Conservation (phyloP, 2,797 vertebrate genomes). For the Aldrovandia affinis region DNA sequence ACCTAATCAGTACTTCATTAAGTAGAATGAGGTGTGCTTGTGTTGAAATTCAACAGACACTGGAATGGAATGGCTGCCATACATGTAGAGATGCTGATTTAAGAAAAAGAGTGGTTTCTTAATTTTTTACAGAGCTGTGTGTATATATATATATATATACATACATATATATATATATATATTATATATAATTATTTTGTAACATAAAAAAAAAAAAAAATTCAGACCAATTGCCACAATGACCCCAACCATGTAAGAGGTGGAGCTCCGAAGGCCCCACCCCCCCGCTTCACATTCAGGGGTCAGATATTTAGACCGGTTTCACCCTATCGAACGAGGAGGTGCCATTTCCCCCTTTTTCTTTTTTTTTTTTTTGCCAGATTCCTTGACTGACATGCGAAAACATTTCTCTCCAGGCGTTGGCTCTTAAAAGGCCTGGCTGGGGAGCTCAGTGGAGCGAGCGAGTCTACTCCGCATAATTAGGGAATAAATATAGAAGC, state of each 20-base stretch:
- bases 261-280: too few relatives aligned
- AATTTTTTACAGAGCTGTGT: too few relatives aligned
- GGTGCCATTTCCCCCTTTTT: not conserved
- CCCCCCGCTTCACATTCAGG: not conserved
- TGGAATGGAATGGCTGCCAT: too few relatives aligned
- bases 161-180: too few relatives aligned
- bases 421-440: not conserved
- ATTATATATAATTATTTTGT: too few relatives aligned
- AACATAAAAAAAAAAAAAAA: too few relatives aligned
- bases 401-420: not conserved
- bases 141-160: too few relatives aligned
- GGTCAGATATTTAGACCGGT: not conserved
- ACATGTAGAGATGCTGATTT: too few relatives aligned
- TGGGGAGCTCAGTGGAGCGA: not conserved
- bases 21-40: too few relatives aligned
- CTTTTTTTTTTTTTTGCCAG: not conserved
- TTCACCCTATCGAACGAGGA: not conserved
- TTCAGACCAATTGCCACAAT: not conserved
- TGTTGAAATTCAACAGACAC: too few relatives aligned
- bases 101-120: too few relatives aligned
- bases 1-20: too few relatives aligned
- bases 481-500: not conserved
- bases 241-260: not conserved
- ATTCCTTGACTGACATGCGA: not conserved
- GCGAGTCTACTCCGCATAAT: not conserved